A percentile compares a stretch with the other conserved stretches of the same genome.
phyloP scores from a whole-genome alignment of 2,888 invertebrate species.

The Folsomia candida region DNA sequence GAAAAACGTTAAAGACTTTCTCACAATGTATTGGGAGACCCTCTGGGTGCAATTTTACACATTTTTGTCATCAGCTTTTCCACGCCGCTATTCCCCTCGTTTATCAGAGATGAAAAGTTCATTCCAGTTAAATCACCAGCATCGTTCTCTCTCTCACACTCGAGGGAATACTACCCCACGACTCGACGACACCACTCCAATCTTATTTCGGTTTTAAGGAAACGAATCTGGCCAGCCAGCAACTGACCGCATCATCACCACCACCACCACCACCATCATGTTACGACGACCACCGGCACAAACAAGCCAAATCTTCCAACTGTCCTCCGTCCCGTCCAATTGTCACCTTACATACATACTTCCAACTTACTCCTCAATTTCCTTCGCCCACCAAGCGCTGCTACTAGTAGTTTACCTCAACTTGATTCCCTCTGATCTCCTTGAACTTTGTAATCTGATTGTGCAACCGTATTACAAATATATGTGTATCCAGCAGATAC shows the following conservation, averaged over 20 bases:
- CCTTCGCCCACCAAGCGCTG: background rate
- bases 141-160: constrained; percentile 39
- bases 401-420: no score
- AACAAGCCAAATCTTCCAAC: no score
- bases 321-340: background rate
- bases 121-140: constrained; percentile 50
- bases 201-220: constrained; percentile 12
- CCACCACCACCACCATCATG: background rate
- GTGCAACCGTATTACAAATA: no score
- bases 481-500: no score
- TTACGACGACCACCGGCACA: background rate
- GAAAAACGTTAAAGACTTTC: constrained; percentile 28
- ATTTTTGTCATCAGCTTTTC: constrained; percentile 50
- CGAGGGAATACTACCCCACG: constrained; percentile 30
- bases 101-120: constrained; percentile 51
- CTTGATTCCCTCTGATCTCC: background rate
- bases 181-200: constrained; percentile 5
- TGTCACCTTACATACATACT: background rate
- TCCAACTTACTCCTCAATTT: background rate
- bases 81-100: constrained; percentile 44
- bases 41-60: constrained; percentile 50
- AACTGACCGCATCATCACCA: background rate
- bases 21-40: constrained; percentile 48
- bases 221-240: constrained; percentile 1
- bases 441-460: no score